Base-by-base conservation (phyloP, 2,797 vertebrate species). In the Trachops cirrhosus region DNA sequence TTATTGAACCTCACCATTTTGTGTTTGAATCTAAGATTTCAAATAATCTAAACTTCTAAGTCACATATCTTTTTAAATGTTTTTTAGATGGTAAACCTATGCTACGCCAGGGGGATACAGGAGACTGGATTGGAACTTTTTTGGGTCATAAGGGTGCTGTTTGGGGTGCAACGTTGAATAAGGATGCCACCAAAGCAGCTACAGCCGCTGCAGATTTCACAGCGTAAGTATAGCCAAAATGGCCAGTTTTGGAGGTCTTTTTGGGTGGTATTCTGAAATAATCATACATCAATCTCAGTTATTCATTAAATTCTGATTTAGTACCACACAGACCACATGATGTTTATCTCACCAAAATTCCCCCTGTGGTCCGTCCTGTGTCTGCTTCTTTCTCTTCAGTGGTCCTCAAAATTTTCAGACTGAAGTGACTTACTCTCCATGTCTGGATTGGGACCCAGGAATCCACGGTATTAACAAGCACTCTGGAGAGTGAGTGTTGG, bases 91-190 rank as follows among this genome's bases (percentile, higher is more conserved):
- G 99, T 34, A 99, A 99, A 94, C 99, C 99, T 71, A 99, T 99
- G 99, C 98, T 99, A 97, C 99, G 99, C 97, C 99, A 99, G 98
- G 99, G 99, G 16, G 99, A 99, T 98, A 99, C 99, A 83, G 99
- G 99, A 98, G 99, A 99, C 98, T 99, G 99, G 99, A 99, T 99
- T 24, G 99, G 99, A 98, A 99, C 99, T 2, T 99, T 99, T 98
- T 98, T 99, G 98, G 99, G 99, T 97, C 99, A 99, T 97, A 99
- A 99, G 98, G 99, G 99, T 91, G 99, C 99, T 92, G 99, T 99
- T 94, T 99, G 99, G 99, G 99, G 99, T 84, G 99, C 99, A 96
- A 99, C 99, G 68, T 98, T 99, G 95, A 99, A 99, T 98, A 99
- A 98, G 0, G 99, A 99, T 82, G 99, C 99, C 98, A 99, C 99